Base-by-base conservation (phyloP, 2,888 invertebrate species). In the Oligia fasciuncula region DNA sequence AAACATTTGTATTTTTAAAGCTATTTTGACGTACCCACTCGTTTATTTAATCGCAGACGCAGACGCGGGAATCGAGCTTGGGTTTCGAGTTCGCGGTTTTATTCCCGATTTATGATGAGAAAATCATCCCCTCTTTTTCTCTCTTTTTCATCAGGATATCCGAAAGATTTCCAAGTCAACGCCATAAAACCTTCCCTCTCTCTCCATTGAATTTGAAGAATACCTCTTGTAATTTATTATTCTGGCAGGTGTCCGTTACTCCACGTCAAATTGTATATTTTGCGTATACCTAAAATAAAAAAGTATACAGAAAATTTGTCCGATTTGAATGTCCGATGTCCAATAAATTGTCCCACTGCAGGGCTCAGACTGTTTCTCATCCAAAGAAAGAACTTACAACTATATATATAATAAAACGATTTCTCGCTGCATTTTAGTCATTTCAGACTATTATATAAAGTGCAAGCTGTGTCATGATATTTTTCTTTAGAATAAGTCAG, bases 1-100 rank as follows among this genome's bases (percentile, higher is more conserved):
- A 85, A 73, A 81, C 81, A 80, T 68, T 65, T 69, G 65, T 70
- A 62, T 69, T 85, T 65, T 63, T 72, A 71, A 85, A 69, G 40
- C 49, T 69, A 11, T 80, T 54, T 65, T 79, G 35, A 80, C 9
- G 49, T 79, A 6, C 2, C 29, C 62, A 54, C n/a, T 84, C 29
- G 54, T 69, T 80, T 79, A 79, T 80, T 68, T 69, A 78, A 78
- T 78, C n/a, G 1, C 62, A 67, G 19, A 40, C 35, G 19, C 29
- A 67, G 19, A 40, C 35, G 19, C 29, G 23, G 40, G 49, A 54
- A n/a, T 13, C 29, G 23, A 81, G 23, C 51, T 57, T 46, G n/a
- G 17, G 9, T 65, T 40, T 60, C 2, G 19, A 35, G 4, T 5
- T 29, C 4, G 13, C 60, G 13, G 17, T 72, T 68, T 54, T 78